A percentile compares a stretch with the other conserved stretches of the same genome.
Conservation (phyloP, 2,113 vertebrate genomes). For the Salvelinus sp. region DNA sequence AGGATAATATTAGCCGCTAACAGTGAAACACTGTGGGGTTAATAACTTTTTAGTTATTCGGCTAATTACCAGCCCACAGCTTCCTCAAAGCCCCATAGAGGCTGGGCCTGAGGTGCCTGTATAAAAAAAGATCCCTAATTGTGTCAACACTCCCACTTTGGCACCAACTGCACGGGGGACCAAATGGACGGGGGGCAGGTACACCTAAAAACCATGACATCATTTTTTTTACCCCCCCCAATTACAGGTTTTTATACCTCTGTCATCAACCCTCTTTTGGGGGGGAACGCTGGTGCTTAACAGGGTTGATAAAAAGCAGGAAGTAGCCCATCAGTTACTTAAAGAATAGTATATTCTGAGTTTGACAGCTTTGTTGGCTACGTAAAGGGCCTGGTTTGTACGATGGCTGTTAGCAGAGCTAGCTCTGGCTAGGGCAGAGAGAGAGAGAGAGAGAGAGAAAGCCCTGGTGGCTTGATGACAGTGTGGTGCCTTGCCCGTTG, state of each 20-base stretch:
- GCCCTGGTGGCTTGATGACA: conserved; percentile 9
- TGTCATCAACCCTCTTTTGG: conserved; percentile 11
- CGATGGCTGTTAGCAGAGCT: background rate
- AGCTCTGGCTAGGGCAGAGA: background rate
- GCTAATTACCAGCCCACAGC: conserved; percentile 63
- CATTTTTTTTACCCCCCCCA: conserved; percentile 5
- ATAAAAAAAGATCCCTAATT: conserved; percentile 45
- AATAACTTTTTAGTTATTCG: conserved; percentile 66
- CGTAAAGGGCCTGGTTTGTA: background rate
- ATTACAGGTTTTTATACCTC: conserved; percentile 7
- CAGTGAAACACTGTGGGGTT: conserved; percentile 60
- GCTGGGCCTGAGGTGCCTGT: conserved; percentile 17
- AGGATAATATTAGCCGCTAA: conserved; percentile 65
- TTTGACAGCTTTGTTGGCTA: conserved; percentile 26
- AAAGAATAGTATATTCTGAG: conserved; percentile 20
- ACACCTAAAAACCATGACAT: conserved; percentile 29
- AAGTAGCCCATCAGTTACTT: conserved; percentile 18
- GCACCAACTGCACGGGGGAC: background rate
- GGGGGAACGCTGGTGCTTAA: background rate
- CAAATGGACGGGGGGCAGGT: conserved; percentile 17
- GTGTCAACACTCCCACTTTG: conserved; percentile 39
- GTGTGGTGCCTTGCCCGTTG: background rate
- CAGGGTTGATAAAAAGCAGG: background rate
- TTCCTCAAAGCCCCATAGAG: conserved; percentile 38
- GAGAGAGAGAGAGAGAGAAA: background rate